Evolutionary conservation across 2,888 invertebrate genomes (phyloP).

Genomic region (Folsomia manolachei): DNA sequence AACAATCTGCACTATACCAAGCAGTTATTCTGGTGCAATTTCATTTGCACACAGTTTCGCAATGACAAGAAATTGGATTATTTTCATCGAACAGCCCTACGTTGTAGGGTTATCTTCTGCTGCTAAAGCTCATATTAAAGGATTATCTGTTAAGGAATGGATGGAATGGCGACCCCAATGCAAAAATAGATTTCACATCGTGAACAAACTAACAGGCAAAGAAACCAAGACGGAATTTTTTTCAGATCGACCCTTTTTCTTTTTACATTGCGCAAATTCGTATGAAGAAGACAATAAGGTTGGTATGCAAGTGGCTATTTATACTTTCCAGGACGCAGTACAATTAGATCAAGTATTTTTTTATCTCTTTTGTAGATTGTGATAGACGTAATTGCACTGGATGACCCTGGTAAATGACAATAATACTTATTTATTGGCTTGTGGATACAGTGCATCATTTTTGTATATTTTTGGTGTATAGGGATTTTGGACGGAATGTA

Average conservation of each 20-base stretch:
- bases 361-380: conserved; percentile 51
- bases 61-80: conserved; percentile 58
- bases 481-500: conserved; percentile 54
- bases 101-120: conserved; percentile 55
- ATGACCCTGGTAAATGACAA: conserved; percentile 53
- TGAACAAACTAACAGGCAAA: conserved; percentile 55
- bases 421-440: no score
- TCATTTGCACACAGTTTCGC: conserved; percentile 60
- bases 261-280: conserved; percentile 59
- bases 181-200: conserved; percentile 54
- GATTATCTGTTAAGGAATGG: conserved; percentile 53
- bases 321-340: no score
- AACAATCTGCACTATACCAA: conserved; percentile 52
- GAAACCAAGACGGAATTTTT: conserved; percentile 53
- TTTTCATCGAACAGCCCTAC: conserved; percentile 59
- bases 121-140: conserved; percentile 53
- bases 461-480: no score
- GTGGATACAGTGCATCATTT: no score
- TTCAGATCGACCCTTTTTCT: conserved; percentile 56
- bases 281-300: conserved; percentile 53
- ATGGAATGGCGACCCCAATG: conserved; percentile 55
- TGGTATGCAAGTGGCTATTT: not conserved
- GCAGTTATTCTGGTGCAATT: conserved; percentile 53
- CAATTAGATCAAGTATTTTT: conserved; percentile 22
- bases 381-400: conserved; percentile 54